Percentiles rank a stretch among this genome's conserved stretches.
These are phyloP conservation scores for Anadara kagoshimensis DNA, from an alignment of 1,140 invertebrate species.

Conservation along the genomic window DNA sequence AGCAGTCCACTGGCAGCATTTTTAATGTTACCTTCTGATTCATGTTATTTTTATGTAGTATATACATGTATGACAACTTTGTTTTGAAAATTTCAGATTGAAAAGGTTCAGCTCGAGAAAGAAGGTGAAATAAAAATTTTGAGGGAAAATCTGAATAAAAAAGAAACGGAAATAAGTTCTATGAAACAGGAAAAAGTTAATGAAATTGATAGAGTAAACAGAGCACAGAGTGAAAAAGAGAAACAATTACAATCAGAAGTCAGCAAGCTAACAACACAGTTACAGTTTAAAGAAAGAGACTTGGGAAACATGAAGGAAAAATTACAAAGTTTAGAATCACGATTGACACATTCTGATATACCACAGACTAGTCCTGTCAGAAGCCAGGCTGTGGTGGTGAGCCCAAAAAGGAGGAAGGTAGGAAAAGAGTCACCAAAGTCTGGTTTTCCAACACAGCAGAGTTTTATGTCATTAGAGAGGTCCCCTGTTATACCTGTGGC, in stretches of 20 bases:
- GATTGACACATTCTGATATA: not conserved
- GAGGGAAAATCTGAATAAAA: slow-evolving; percentile 43
- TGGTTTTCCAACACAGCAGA: slow-evolving; percentile 27
- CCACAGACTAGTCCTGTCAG: not conserved
- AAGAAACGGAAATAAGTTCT: slow-evolving; percentile 50
- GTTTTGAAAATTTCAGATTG: slow-evolving; percentile 28
- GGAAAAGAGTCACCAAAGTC: slow-evolving; percentile 20
- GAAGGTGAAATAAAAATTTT: slow-evolving; percentile 57
- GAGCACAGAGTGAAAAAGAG: slow-evolving; percentile 42
- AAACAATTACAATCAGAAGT: slow-evolving; percentile 41
- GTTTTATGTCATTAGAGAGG: slow-evolving; percentile 23
- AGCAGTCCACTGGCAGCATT: no score
- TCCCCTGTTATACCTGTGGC: no score
- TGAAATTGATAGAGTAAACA: slow-evolving; percentile 27
- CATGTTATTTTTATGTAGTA: no score
- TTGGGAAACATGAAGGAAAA: slow-evolving; percentile 39
- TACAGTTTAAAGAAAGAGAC: slow-evolving; percentile 57
- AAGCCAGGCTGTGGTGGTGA: slow-evolving; percentile 3
- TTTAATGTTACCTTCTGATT: no score
- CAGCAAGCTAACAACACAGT: slow-evolving; percentile 44
- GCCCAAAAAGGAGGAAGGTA: slow-evolving; percentile 1
- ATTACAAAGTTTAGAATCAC: slow-evolving; percentile 39
- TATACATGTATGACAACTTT: not conserved
- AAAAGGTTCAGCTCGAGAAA: slow-evolving; percentile 44
- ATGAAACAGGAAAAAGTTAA: slow-evolving; percentile 36